Conservation (phyloP, 2,888 invertebrate species). For the Actias luna region DNA sequence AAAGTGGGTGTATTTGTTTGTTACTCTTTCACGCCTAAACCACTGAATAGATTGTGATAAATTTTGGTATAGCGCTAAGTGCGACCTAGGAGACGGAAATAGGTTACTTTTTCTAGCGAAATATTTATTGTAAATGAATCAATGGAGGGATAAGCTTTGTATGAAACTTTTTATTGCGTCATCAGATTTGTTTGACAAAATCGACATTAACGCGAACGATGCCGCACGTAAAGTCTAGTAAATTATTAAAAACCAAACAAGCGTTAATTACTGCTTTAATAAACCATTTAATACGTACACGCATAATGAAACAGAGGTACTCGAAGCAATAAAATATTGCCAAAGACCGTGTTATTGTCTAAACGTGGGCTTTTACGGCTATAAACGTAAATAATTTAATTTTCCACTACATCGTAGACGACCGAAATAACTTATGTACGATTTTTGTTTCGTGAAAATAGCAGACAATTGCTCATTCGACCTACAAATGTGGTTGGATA, state of each 20-base stretch:
- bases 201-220: too few relatives aligned
- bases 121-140: too few relatives aligned
- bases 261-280: neutral
- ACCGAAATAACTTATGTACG: conserved; percentile 38
- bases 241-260: neutral
- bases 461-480: conserved; percentile 1
- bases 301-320: neutral
- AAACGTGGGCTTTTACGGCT: conserved; percentile 22
- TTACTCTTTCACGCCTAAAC: too few relatives aligned
- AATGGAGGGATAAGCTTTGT: too few relatives aligned
- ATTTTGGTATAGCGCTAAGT: too few relatives aligned
- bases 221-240: too few relatives aligned
- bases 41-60: too few relatives aligned
- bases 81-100: too few relatives aligned
- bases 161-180: too few relatives aligned
- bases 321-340: conserved; percentile 1
- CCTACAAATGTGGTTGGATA: conserved; percentile 10
- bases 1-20: too few relatives aligned
- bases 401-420: conserved; percentile 38
- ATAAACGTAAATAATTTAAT: conserved; percentile 56
- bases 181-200: too few relatives aligned
- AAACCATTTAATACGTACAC: neutral
- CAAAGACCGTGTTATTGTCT: conserved; percentile 7
- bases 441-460: conserved; percentile 2
- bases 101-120: too few relatives aligned